These are phyloP conservation scores for Engraulis encrasicolus DNA, from an alignment of 2,113 vertebrate genomes.

Conservation along the genomic window DNA sequence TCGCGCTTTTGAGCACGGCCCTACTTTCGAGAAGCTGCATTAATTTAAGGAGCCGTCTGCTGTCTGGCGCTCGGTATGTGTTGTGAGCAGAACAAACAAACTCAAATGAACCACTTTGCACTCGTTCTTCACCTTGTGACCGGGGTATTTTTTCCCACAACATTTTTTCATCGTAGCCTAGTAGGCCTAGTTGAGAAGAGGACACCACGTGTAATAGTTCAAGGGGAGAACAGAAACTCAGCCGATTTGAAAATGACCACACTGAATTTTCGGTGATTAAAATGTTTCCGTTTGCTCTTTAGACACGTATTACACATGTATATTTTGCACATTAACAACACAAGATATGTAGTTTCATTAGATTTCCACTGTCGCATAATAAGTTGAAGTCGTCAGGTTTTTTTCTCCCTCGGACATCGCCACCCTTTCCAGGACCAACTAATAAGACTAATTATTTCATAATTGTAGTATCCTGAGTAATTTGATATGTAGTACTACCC, in stretches of 20 bases:
- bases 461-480: no score
- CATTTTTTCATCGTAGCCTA: neutral
- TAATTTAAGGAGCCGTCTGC: neutral
- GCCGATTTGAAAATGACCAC: no score
- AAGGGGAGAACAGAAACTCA: no score
- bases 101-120: slow-evolving; percentile 41
- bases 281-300: no score
- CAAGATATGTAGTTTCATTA: neutral
- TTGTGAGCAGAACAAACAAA: slow-evolving; percentile 24
- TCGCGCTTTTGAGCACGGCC: slow-evolving; percentile 26
- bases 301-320: no score
- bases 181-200: neutral
- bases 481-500: no score
- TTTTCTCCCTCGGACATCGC: no score
- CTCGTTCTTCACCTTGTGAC: neutral
- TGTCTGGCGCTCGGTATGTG: slow-evolving; percentile 35
- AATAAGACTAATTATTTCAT: no score
- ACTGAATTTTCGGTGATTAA: no score
- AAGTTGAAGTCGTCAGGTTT: neutral
- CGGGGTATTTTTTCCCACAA: slow-evolving; percentile 27
- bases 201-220: neutral
- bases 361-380: no score
- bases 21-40: neutral
- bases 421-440: no score
- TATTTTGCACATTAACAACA: no score